A percentile compares a stretch with the other conserved stretches of the same genome.
Conservation (phyloP, 2,888 invertebrate species). For the Rhagonycha lutea region DNA sequence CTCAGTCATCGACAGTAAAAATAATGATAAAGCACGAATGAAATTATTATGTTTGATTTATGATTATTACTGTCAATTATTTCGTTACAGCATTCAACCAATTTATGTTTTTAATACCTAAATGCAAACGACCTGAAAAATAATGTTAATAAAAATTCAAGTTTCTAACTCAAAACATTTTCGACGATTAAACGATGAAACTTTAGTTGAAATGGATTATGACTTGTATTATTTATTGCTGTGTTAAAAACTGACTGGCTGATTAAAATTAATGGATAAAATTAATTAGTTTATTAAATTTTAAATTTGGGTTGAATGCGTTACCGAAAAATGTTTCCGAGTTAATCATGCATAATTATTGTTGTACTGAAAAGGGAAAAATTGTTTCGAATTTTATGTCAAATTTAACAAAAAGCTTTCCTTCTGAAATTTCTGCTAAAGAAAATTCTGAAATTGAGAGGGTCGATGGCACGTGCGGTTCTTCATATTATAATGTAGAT, state of each 20-base stretch:
- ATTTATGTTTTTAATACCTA: background rate
- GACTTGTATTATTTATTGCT: background rate
- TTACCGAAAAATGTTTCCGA: background rate
- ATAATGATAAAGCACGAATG: conserved; percentile 10
- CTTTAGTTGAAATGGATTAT: background rate
- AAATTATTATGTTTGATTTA: conserved; percentile 15
- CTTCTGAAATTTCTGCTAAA: background rate
- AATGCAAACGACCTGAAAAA: conserved; percentile 6
- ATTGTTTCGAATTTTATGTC: background rate
- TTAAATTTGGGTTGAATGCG: background rate
- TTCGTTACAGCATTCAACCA: conserved; percentile 6
- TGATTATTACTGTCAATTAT: conserved; percentile 14
- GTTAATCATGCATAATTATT: background rate
- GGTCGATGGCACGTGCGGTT: too few species aligned
- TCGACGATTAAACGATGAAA: background rate
- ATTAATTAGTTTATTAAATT: background rate
- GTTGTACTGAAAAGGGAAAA: background rate
- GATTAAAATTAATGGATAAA: background rate
- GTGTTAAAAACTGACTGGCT: background rate
- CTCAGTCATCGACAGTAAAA: conserved; percentile 24
- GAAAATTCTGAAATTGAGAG: too few species aligned
- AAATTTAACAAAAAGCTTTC: too few species aligned
- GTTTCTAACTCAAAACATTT: background rate
- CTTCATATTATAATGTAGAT: too few species aligned
- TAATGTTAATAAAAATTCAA: background rate